Conservation (phyloP, 2,113 vertebrate species). For the Oncorhynchus kisutch region DNA sequence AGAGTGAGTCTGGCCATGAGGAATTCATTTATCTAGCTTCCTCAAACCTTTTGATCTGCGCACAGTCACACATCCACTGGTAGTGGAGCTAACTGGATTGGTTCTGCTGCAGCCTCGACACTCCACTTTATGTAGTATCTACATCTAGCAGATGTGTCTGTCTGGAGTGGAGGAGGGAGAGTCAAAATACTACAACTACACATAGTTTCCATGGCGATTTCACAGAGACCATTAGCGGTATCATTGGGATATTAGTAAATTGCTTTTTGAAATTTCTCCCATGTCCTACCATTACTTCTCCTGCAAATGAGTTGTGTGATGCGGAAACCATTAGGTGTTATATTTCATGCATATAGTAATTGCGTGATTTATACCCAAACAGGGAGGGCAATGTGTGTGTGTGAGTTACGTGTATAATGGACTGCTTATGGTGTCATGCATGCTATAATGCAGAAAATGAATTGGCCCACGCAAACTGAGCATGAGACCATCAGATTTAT, state of each 20-base stretch:
- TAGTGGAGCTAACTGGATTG: constrained; percentile 54
- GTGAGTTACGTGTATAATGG: constrained; percentile 6
- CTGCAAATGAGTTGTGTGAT: constrained; percentile 23
- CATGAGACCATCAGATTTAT: constrained; percentile 19
- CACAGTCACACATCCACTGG: constrained; percentile 41
- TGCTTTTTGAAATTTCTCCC: constrained; percentile 22
- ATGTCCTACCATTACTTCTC: constrained; percentile 16
- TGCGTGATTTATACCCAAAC: constrained; percentile 30
- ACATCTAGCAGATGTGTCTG: constrained; percentile 44
- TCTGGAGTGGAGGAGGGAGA: constrained; percentile 5
- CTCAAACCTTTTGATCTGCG: constrained; percentile 24
- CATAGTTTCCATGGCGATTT: background rate
- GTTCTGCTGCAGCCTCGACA: constrained; percentile 57
- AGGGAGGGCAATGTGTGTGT: background rate
- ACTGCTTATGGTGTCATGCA: constrained; percentile 31
- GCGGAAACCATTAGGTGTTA: constrained; percentile 18
- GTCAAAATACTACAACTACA: background rate
- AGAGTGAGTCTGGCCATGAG: constrained; percentile 14
- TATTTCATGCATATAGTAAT: background rate
- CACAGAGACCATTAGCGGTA: constrained; percentile 1
- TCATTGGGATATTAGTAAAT: constrained; percentile 14
- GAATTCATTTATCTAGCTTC: constrained; percentile 44
- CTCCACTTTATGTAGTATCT: constrained; percentile 53
- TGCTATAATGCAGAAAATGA: constrained; percentile 14
- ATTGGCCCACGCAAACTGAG: constrained; percentile 17